phyloP scores from a whole-genome alignment of 2,888 invertebrate species.

The Lacanobia oleracea region DNA sequence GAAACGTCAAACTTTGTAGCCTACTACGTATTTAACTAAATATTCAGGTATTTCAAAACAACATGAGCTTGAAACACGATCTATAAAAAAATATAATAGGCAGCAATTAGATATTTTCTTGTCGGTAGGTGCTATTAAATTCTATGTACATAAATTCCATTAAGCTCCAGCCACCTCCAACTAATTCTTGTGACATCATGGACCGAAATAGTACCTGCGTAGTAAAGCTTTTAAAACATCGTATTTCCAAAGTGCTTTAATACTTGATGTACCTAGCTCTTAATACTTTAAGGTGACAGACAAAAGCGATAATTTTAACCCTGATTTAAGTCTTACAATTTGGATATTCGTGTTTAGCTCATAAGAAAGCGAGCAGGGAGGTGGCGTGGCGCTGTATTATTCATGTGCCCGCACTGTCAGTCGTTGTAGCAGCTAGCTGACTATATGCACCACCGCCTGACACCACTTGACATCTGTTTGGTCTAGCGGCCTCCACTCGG shows the following conservation, averaged over 20 bases:
- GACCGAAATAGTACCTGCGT: conserved; percentile 34
- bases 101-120: conserved; percentile 32
- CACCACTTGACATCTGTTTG: conserved; percentile 18
- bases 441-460: conserved; percentile 4
- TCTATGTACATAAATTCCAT: conserved; percentile 31
- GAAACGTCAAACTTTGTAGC: conserved; percentile 30
- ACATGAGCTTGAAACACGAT: conserved; percentile 22
- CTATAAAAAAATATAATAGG: not conserved
- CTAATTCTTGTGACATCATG: conserved; percentile 30
- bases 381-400: conserved; percentile 15
- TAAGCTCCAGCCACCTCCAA: conserved; percentile 28
- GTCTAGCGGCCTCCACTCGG: conserved; percentile 11
- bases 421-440: conserved; percentile 3
- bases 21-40: conserved; percentile 41
- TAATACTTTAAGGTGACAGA: conserved; percentile 45
- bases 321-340: conserved; percentile 28
- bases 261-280: conserved; percentile 36
- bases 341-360: conserved; percentile 4
- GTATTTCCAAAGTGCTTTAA: conserved; percentile 45
- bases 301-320: conserved; percentile 47
- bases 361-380: conserved; percentile 26
- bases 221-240: conserved; percentile 59
- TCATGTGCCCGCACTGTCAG: conserved; percentile 27
- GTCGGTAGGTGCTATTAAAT: conserved; percentile 6
- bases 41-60: conserved; percentile 28